A percentile compares a stretch with the other conserved stretches of the same genome.
These are phyloP conservation scores for Planococcus citri DNA, from an alignment of 1,140 invertebrate species.

Conservation along the genomic window DNA sequence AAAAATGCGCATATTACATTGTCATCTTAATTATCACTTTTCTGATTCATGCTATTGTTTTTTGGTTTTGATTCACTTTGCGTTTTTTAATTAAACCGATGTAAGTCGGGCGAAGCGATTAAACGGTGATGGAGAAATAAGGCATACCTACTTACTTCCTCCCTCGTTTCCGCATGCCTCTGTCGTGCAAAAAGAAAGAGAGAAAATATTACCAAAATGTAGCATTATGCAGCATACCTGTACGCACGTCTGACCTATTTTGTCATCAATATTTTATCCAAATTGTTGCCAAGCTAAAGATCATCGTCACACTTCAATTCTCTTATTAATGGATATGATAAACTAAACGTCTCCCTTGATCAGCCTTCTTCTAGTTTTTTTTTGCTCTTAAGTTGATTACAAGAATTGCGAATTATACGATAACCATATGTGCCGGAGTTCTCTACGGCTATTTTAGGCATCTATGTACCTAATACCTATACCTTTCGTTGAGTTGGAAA, in stretches of 20 bases:
- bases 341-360: too few relatives aligned
- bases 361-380: too few relatives aligned
- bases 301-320: background rate
- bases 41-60: background rate
- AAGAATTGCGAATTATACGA: too few relatives aligned
- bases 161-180: background rate
- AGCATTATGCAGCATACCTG: background rate
- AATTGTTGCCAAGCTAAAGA: background rate
- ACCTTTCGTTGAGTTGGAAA: too few relatives aligned
- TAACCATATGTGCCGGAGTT: too few relatives aligned
- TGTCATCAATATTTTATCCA: background rate
- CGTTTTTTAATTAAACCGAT: background rate
- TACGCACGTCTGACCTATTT: conserved; percentile 6
- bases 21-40: background rate
- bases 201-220: background rate
- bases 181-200: too few relatives aligned
- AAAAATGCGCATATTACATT: background rate
- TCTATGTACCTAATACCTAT: too few relatives aligned
- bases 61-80: background rate
- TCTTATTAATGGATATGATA: background rate
- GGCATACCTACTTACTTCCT: background rate
- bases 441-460: too few relatives aligned
- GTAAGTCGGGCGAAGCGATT: background rate
- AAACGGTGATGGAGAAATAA: background rate
- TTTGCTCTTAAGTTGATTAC: too few relatives aligned